Conservation (phyloP, 2,888 invertebrate species). For the Patella ulyssiponensis region DNA sequence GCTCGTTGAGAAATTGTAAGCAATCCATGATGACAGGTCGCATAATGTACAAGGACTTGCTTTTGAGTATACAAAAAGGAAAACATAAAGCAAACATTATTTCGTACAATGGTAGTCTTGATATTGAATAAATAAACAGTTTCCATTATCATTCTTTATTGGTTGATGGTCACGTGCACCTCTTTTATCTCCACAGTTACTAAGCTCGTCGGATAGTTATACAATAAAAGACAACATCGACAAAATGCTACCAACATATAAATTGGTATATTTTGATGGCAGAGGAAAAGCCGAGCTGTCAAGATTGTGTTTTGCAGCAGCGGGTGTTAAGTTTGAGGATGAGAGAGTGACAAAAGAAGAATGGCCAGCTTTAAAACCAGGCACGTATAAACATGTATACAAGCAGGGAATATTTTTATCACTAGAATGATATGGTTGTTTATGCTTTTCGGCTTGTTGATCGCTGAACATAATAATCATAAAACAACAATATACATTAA, state of each 20-base stretch:
- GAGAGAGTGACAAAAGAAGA: constrained; percentile 13
- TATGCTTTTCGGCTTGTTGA: too few species aligned
- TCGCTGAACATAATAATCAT: too few species aligned
- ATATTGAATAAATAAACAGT: not conserved
- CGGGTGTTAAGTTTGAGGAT: constrained; percentile 26
- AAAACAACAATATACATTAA: too few species aligned
- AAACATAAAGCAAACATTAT: too few species aligned
- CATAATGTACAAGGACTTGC: too few species aligned
- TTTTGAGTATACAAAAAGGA: too few species aligned
- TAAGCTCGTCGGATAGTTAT: not conserved
- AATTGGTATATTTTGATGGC: constrained; percentile 30
- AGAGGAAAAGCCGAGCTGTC: constrained; percentile 26
- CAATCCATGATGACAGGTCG: too few species aligned
- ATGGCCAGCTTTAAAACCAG: constrained; percentile 18
- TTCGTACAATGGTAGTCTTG: too few species aligned
- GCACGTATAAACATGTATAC: not conserved
- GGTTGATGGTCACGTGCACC: not conserved
- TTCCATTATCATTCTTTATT: not conserved
- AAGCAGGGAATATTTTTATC: too few species aligned
- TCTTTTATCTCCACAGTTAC: not conserved
- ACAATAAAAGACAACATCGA: not conserved
- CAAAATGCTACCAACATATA: not conserved
- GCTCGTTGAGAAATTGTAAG: too few species aligned
- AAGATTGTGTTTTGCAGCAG: constrained; percentile 22
- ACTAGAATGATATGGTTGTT: too few species aligned